Evolutionary conservation across 1,140 invertebrate species (phyloP), one percentile per base, ranked within the genome.

Genomic region (Bombus consobrinus): DNA sequence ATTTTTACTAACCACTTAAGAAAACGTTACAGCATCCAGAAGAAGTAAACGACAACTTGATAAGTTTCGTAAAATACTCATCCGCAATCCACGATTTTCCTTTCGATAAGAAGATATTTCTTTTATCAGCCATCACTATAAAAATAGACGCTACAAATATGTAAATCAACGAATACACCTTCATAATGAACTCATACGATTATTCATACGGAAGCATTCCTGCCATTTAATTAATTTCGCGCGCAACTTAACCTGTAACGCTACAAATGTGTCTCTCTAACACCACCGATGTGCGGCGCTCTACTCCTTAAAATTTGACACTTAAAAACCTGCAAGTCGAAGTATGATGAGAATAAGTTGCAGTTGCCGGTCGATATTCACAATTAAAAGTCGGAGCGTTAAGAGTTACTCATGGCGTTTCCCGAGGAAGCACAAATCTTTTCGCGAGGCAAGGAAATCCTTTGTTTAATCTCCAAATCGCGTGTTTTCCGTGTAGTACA

Each of bases 1-100:
- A 15, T 53, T 68, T 83, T 34, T 12, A 90, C 81, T 9, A 69
- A 89, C 86, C 81, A 6, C 74, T 73, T 28, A 92, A 53, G 74
- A 85, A 88, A 37, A 93, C 77, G 83, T 93, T 93, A 68, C 90
- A 91, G 25, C 93, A 94, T 13, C 13, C 76, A 0, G 91, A 88
- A 8, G 68, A 69, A 4, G 85, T 15, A 47, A 91, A 91, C 8
- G 93, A 90, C 10, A 79, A 62, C 13, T 81, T 76, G 5, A 93
- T 73, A 2, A 93, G 72, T 25, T 41, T 79, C 34, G 74, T 72
- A 64, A 92, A 90, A 78, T 92, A 64, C 5, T 77, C 59, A 2
- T 84, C 57, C 0, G 83, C 57, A 3, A 94, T 90, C 93, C 93
- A 94, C 13, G 88, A 86, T 32, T 74, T 10, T 8, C 12, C 2